phyloP scores from a whole-genome alignment of 1,140 invertebrate genomes.

The Pseudomyrmex flavicornis region DNA sequence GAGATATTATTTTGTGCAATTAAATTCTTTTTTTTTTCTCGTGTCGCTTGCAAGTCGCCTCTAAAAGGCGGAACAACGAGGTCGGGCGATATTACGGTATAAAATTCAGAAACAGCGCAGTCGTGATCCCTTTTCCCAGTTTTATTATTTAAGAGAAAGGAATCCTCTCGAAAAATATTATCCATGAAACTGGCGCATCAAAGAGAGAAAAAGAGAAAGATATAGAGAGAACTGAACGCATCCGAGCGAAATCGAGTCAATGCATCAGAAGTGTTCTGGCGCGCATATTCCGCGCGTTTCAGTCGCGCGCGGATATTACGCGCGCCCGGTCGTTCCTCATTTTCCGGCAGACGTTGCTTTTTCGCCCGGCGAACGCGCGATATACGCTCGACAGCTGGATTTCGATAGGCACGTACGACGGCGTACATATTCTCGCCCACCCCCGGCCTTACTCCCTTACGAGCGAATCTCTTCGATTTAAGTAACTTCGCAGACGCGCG shows the following conservation, averaged over 20 bases:
- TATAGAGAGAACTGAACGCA: no score
- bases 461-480: slow-evolving; percentile 47
- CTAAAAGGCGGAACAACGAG: not conserved
- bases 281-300: slow-evolving; percentile 17
- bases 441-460: no score
- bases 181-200: not conserved
- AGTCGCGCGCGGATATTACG: slow-evolving; percentile 40
- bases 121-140: not conserved
- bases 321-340: slow-evolving; percentile 37
- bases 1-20: no score
- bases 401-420: slow-evolving; percentile 45
- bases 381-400: slow-evolving; percentile 47
- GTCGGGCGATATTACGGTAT: not conserved
- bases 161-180: slow-evolving; percentile 18
- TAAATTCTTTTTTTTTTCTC: not conserved
- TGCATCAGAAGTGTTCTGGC: slow-evolving; percentile 44
- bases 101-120: not conserved
- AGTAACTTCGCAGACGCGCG: slow-evolving; percentile 17
- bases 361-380: slow-evolving; percentile 29
- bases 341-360: slow-evolving; percentile 52
- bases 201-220: not conserved
- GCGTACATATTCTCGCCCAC: not conserved
- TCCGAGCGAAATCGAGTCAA: slow-evolving; percentile 41
- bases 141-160: slow-evolving; percentile 35
- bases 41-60: not conserved